Evolutionary conservation across 2,888 invertebrate genomes (phyloP).

Genomic region (Epinotia nisella): DNA sequence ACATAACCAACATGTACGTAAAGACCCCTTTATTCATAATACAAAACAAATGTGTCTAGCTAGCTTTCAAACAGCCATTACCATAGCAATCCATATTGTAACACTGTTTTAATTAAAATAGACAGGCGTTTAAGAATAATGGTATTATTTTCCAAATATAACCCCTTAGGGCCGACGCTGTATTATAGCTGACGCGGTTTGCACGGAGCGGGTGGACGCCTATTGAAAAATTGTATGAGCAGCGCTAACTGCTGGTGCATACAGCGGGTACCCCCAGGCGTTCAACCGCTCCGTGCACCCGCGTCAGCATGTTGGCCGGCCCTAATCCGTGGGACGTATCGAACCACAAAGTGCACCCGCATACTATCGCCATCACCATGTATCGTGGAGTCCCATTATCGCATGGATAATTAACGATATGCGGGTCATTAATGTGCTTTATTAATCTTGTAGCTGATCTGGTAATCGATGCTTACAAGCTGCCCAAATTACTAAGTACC

Average conservation of each 20-base stretch:
- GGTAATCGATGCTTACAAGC: neutral
- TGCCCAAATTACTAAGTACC: neutral
- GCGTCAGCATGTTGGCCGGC: too few relatives aligned
- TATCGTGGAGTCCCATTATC: neutral
- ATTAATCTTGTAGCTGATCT: constrained; percentile 17
- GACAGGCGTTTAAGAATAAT: neutral
- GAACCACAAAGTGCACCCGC: constrained; percentile 3
- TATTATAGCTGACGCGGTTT: too few relatives aligned
- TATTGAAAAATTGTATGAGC: too few relatives aligned
- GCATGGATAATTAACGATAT: constrained; percentile 10
- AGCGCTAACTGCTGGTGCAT: too few relatives aligned
- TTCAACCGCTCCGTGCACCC: too few relatives aligned
- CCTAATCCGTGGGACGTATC: neutral
- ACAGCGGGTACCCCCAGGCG: too few relatives aligned
- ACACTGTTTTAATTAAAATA: neutral
- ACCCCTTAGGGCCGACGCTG: too few relatives aligned
- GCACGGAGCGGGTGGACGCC: too few relatives aligned
- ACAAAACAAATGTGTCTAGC: too few relatives aligned
- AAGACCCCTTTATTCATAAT: too few relatives aligned
- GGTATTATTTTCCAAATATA: neutral
- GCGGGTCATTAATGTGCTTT: constrained; percentile 23
- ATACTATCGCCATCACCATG: neutral
- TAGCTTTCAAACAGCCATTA: too few relatives aligned
- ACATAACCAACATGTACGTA: neutral
- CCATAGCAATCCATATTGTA: neutral